Conservation (phyloP, 2,888 invertebrate species). For the Leptopterna dolabrata region DNA sequence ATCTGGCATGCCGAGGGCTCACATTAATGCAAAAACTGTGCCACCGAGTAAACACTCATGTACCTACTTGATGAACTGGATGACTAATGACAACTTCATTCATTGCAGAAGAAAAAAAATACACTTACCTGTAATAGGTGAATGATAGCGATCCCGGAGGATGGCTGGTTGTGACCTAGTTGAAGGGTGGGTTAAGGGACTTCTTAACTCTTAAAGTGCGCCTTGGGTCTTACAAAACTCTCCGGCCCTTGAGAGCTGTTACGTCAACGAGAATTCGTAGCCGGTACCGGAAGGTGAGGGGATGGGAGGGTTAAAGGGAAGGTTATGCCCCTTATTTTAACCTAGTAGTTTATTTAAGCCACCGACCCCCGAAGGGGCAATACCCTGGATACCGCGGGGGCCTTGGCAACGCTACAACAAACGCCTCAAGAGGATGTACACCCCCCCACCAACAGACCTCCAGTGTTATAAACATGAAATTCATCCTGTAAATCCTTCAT, state of each 20-base stretch:
- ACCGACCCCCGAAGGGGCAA: neutral
- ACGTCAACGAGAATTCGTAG: neutral
- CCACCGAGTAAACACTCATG: too few relatives aligned
- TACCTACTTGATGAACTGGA: too few relatives aligned
- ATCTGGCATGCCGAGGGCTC: too few relatives aligned
- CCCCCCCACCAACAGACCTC: neutral
- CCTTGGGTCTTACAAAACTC: constrained; percentile 15
- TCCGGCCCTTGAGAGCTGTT: neutral
- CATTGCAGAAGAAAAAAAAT: too few relatives aligned
- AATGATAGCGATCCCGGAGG: too few relatives aligned
- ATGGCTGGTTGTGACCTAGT: neutral
- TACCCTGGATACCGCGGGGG: neutral
- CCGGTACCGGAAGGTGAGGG: neutral
- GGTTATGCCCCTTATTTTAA: constrained; percentile 33
- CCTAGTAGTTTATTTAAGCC: constrained; percentile 30
- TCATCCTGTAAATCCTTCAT: constrained; percentile 8
- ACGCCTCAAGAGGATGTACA: neutral
- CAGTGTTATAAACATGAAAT: constrained; percentile 21
- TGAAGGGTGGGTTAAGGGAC: neutral
- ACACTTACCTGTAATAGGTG: too few relatives aligned
- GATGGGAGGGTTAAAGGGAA: neutral
- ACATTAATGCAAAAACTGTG: too few relatives aligned
- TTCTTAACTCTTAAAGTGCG: constrained; percentile 11
- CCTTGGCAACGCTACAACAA: constrained; percentile 13
- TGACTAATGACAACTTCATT: too few relatives aligned